Evolutionary conservation across 1,140 invertebrate genomes (phyloP).

Genomic region (Amyelois transitella): DNA sequence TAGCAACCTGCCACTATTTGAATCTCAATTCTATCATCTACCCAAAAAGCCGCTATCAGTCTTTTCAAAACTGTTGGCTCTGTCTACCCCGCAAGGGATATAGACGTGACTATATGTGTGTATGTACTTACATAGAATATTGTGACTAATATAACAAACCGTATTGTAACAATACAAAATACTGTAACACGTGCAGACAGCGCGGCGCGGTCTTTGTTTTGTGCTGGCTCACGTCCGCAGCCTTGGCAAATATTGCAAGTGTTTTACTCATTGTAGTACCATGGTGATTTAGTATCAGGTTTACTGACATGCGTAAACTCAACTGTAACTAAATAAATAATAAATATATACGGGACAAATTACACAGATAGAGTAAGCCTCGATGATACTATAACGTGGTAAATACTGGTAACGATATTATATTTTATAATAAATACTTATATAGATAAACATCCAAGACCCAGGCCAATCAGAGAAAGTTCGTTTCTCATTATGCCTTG

Average conservation of each 20-base stretch:
- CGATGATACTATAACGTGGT: no score
- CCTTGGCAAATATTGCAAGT: not conserved
- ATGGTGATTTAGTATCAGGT: not conserved
- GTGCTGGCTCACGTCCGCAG: not conserved
- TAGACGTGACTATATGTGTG: not conserved
- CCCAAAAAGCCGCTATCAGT: no score
- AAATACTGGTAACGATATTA: no score
- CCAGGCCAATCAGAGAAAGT: no score
- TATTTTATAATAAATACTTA: no score
- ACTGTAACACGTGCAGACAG: not conserved
- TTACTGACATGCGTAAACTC: not conserved
- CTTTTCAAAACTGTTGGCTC: no score
- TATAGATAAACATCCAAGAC: no score
- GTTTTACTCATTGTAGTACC: not conserved
- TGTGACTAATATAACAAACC: not conserved
- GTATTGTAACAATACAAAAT: not conserved
- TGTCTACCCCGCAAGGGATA: not conserved
- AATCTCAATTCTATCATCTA: no score
- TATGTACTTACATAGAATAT: not conserved
- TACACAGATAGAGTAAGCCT: no score
- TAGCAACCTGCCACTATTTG: no score
- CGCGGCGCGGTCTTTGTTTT: not conserved
- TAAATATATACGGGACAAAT: no score
- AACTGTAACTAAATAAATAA: not conserved
- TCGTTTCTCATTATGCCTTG: no score